Percentiles rank a stretch among this genome's conserved stretches.
These are phyloP conservation scores for Serranus cabrilla DNA, from an alignment of 2,797 vertebrate genomes.

Conservation along the genomic window DNA sequence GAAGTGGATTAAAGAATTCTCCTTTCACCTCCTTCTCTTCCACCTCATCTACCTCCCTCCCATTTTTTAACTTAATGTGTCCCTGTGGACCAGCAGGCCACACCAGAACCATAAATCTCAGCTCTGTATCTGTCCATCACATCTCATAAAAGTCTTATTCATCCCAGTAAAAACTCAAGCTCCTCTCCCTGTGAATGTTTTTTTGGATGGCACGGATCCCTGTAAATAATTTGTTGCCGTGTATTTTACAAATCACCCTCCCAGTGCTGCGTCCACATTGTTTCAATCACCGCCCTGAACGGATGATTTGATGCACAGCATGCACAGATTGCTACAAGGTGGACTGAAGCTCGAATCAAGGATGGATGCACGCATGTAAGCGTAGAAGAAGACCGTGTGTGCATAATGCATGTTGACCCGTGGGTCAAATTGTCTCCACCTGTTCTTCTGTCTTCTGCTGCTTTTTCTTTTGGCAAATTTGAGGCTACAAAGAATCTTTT, in stretches of 20 bases:
- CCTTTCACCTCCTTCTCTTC: constrained; percentile 16
- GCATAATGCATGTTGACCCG: constrained; percentile 62
- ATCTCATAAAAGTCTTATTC: constrained; percentile 70
- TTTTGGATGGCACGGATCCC: constrained; percentile 53
- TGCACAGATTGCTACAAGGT: constrained; percentile 72
- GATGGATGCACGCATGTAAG: constrained; percentile 48
- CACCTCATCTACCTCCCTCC: constrained; percentile 46
- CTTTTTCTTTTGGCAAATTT: constrained; percentile 40
- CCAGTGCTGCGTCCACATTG: constrained; percentile 52
- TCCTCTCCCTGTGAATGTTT: constrained; percentile 52
- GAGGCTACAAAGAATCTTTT: constrained; percentile 26
- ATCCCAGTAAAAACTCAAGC: constrained; percentile 47
- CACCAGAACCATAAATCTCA: constrained; percentile 67
- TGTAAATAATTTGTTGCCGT: constrained; percentile 67
- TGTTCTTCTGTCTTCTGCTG: constrained; percentile 35
- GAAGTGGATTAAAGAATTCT: constrained; percentile 36
- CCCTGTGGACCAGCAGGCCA: constrained; percentile 53
- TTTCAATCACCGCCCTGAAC: constrained; percentile 57
- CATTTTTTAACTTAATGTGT: constrained; percentile 59
- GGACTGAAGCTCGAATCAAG: constrained; percentile 47
- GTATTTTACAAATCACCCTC: constrained; percentile 66
- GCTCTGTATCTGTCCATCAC: constrained; percentile 69
- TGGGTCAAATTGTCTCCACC: constrained; percentile 60
- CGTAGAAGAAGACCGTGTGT: constrained; percentile 19
- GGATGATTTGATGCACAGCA: constrained; percentile 59